Evolutionary conservation across 2,888 invertebrate genomes (phyloP), one percentile per base, ranked within the genome.

Genomic region (Ornithoptera priamus): DNA sequence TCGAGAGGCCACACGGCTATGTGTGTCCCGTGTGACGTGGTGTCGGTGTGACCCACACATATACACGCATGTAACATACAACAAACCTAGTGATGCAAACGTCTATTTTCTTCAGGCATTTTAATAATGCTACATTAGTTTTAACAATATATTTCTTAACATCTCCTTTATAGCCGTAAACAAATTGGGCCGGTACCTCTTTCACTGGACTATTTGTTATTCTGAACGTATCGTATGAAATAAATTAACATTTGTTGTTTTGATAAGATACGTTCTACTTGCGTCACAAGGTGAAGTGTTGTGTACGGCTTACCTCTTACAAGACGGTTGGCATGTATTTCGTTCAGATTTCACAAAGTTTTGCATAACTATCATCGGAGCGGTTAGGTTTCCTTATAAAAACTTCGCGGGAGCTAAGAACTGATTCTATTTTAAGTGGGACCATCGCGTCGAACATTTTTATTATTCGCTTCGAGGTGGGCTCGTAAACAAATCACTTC

Each of bases 391-490:
- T 62, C 67, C 64, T 56, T 56, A 74, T 76, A 72, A 72, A 75
- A 78, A 78, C 87, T 80, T 80, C 75, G 88, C 84, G 89, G 86
- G 86, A 81, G 79, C 75, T 76, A 74, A 77, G 59, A 42, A 64
- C 74, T 73, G 73, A 73, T 79, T 86, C 86, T 90, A 90, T 89
- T 89, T 90, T 80, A 72, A 82, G 76, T 75, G 77, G 39, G 88
- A 87, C 90, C 91, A 89, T 86, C 87, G 90, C 92, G 86, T 77
- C 78, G 91, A 79, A 80, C 84, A 73, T 75, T 81, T 89, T 85
- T 84, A 85, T 73, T 56, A 56, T 30, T 50, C 62, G 82, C 80
- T 72, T 72, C 75, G 76, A 78, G 74, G 76, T 77, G 74, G 76
- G 73, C 75, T 71, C 71, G 74, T 46, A 76, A 75, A 75, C 76